These are phyloP conservation scores for Sitodiplosis mosellana DNA, from an alignment of 1,140 invertebrate species.

Conservation along the genomic window DNA sequence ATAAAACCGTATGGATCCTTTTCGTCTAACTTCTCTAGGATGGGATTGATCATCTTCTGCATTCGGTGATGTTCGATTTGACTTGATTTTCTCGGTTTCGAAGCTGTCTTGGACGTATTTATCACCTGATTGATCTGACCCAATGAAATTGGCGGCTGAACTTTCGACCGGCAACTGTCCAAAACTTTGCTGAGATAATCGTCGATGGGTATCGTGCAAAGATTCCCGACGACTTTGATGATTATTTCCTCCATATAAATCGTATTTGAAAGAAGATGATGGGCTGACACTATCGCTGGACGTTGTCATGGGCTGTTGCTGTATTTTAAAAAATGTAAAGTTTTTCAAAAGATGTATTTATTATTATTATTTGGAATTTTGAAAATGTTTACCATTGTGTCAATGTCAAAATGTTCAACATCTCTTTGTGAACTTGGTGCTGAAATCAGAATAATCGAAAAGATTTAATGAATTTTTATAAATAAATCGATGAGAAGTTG, in stretches of 20 bases:
- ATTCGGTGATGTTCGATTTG: slow-evolving; percentile 6
- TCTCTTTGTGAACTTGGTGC: too few species aligned
- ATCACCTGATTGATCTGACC: not conserved
- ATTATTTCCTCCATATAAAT: too few species aligned
- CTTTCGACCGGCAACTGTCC: not conserved
- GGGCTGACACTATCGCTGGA: not conserved
- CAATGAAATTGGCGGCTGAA: not conserved
- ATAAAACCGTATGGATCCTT: not conserved
- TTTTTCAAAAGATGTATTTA: too few species aligned
- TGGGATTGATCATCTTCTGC: slow-evolving; percentile 14
- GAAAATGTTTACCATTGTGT: too few species aligned
- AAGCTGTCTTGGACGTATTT: not conserved
- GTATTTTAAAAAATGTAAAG: too few species aligned
- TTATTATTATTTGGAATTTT: too few species aligned
- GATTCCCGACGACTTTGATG: not conserved
- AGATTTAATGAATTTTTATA: too few species aligned
- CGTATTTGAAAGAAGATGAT: not conserved
- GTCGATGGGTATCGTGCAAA: not conserved
- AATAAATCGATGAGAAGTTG: too few species aligned
- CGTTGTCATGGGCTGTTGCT: too few species aligned
- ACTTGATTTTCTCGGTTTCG: not conserved
- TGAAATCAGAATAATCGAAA: too few species aligned
- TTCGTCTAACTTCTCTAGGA: slow-evolving; percentile 8
- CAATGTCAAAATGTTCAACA: too few species aligned
- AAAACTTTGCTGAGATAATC: not conserved